Conservation (phyloP, 2,888 invertebrate species). For the Drosophila seclusa region DNA sequence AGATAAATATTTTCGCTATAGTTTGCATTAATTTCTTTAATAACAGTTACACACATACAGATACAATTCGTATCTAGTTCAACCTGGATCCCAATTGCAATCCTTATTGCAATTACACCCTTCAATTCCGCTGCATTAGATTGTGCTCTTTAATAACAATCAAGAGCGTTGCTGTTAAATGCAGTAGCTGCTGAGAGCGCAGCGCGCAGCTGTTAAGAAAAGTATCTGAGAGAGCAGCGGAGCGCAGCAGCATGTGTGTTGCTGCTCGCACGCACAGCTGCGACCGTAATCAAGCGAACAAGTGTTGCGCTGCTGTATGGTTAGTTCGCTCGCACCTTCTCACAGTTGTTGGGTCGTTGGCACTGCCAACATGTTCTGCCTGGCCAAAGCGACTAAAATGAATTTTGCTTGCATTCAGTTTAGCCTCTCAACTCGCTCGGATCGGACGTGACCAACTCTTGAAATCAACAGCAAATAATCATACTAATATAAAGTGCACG, state of each 20-base stretch:
- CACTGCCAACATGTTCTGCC: constrained; percentile 41
- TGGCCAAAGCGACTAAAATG: constrained; percentile 33
- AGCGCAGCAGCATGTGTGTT: constrained; percentile 22
- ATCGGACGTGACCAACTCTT: constrained; percentile 55
- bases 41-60: background rate
- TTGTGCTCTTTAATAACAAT: constrained; percentile 27
- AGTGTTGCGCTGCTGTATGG: constrained; percentile 40
- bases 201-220: constrained; percentile 9
- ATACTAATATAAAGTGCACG: constrained; percentile 65
- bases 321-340: constrained; percentile 39
- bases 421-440: constrained; percentile 52
- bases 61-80: constrained; percentile 13
- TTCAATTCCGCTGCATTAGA: constrained; percentile 9
- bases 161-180: constrained; percentile 27
- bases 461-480: constrained; percentile 29
- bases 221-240: constrained; percentile 19
- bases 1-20: background rate
- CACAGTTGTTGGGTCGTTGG: constrained; percentile 41
- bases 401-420: constrained; percentile 59
- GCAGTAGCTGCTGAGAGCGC: constrained; percentile 36
- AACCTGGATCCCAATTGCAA: constrained; percentile 14
- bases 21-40: constrained; percentile 1
- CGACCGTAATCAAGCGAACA: constrained; percentile 32
- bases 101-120: constrained; percentile 18
- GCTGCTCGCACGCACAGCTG: constrained; percentile 42